Conservation (phyloP, 1,140 invertebrate genomes). For the Heliconius hermathena region DNA sequence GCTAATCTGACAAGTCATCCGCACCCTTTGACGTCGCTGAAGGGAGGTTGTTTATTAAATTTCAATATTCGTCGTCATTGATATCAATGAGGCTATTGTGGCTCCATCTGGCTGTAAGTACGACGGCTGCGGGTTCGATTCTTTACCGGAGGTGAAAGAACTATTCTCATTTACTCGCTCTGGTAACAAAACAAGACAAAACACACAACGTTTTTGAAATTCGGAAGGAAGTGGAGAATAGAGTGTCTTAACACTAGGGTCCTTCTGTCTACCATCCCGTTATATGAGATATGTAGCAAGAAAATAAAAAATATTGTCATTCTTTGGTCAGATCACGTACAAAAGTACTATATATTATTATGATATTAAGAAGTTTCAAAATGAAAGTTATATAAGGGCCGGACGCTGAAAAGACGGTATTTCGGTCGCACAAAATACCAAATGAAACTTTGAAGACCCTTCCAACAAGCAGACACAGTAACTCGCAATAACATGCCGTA, state of each 20-base stretch:
- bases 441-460: conserved; percentile 37
- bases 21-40: background rate
- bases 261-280: too few relatives aligned
- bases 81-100: too few relatives aligned
- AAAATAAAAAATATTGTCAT: background rate
- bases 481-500: conserved; percentile 42
- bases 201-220: too few relatives aligned
- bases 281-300: too few relatives aligned
- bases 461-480: conserved; percentile 39
- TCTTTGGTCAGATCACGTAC: background rate
- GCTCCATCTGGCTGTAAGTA: too few relatives aligned
- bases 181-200: too few relatives aligned
- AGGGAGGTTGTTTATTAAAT: background rate
- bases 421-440: conserved; percentile 29
- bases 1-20: conserved; percentile 13
- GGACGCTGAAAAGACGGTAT: conserved; percentile 16
- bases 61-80: background rate
- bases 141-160: too few relatives aligned
- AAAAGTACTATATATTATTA: background rate
- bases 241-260: too few relatives aligned
- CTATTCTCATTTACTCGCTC: too few relatives aligned
- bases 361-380: conserved; percentile 18
- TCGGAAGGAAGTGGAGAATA: too few relatives aligned
- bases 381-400: conserved; percentile 26
- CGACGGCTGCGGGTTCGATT: too few relatives aligned